Percentiles rank a stretch among this genome's conserved stretches.
Conservation (phyloP, 2,113 vertebrate genomes). For the Lonchura striata region DNA sequence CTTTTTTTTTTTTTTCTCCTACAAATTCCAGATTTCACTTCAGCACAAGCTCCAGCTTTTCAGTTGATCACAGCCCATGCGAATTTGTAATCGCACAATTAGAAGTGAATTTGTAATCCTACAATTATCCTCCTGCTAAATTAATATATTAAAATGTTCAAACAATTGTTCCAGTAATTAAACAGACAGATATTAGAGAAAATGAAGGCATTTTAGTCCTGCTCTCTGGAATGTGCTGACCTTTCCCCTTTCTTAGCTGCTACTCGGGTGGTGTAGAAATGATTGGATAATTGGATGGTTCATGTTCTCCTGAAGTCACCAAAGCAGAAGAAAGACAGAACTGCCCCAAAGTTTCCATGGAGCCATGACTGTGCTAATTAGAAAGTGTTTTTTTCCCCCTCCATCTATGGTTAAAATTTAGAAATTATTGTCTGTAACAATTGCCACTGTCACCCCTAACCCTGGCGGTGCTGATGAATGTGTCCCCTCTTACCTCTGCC, state of each 20-base stretch:
- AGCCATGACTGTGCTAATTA: background rate
- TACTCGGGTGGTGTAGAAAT: constrained; percentile 24
- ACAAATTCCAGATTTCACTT: background rate
- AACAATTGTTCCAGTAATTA: constrained; percentile 72
- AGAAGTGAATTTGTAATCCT: constrained; percentile 52
- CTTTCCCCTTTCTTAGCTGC: constrained; percentile 62
- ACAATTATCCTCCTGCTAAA: constrained; percentile 57
- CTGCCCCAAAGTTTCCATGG: constrained; percentile 14
- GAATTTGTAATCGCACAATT: constrained; percentile 21
- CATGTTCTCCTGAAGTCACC: constrained; percentile 45
- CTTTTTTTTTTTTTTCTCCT: background rate
- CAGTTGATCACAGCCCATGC: background rate
- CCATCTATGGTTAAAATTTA: background rate
- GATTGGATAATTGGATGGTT: constrained; percentile 68
- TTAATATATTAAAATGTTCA: constrained; percentile 70
- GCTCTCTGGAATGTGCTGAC: constrained; percentile 57
- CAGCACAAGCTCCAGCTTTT: background rate
- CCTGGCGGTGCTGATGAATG: rapidly evolving
- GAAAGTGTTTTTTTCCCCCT: background rate
- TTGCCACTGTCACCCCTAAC: background rate
- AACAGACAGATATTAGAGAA: constrained; percentile 63
- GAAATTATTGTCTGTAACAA: background rate
- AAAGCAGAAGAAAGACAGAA: constrained; percentile 1
- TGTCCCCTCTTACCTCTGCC: background rate
- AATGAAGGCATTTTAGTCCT: constrained; percentile 48